These are phyloP conservation scores for Drosophila erecta DNA, from an alignment of 1,140 invertebrate species.

Conservation along the genomic window DNA sequence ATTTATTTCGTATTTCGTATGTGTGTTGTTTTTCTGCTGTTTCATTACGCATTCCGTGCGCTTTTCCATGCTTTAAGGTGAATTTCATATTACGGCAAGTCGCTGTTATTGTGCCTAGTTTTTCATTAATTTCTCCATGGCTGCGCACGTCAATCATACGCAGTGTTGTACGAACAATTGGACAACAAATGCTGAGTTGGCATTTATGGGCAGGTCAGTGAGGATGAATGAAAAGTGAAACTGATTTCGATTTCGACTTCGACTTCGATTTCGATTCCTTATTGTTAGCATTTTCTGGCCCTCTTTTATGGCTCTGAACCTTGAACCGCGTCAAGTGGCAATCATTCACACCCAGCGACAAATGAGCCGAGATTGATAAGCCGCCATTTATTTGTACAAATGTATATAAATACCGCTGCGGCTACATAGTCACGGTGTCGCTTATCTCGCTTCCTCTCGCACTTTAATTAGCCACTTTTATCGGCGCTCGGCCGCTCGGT, in stretches of 20 bases:
- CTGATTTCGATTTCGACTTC: conserved; percentile 1
- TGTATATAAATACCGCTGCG: conserved; percentile 2
- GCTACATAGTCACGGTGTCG: conserved; percentile 3
- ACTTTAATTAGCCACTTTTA: conserved; percentile 67
- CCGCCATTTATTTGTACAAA: conserved; percentile 26
- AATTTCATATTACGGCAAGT: conserved; percentile 56
- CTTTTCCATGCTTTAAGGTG: conserved; percentile 64
- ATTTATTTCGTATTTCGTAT: conserved; percentile 40
- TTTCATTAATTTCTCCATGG: conserved; percentile 50
- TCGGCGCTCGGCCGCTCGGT: conserved; percentile 47
- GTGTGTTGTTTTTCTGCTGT: conserved; percentile 37
- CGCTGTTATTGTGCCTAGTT: conserved; percentile 25
- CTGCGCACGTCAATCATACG: conserved; percentile 67
- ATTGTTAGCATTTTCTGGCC: conserved; percentile 16
- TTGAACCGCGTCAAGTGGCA: conserved; percentile 46
- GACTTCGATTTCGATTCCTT: conserved; percentile 6
- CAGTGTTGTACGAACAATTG: conserved; percentile 46
- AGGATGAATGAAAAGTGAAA: conserved; percentile 44
- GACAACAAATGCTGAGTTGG: conserved; percentile 54
- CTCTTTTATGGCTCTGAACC: conserved; percentile 48
- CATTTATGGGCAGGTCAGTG: conserved; percentile 26
- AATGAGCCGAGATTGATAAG: conserved; percentile 58
- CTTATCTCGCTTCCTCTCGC: conserved; percentile 10
- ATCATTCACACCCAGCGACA: conserved; percentile 58
- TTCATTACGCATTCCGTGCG: conserved; percentile 69